Percentiles rank a stretch among this genome's conserved stretches.
These are phyloP conservation scores for Carposina sasakii DNA, from an alignment of 1,140 invertebrate species.

Conservation along the genomic window DNA sequence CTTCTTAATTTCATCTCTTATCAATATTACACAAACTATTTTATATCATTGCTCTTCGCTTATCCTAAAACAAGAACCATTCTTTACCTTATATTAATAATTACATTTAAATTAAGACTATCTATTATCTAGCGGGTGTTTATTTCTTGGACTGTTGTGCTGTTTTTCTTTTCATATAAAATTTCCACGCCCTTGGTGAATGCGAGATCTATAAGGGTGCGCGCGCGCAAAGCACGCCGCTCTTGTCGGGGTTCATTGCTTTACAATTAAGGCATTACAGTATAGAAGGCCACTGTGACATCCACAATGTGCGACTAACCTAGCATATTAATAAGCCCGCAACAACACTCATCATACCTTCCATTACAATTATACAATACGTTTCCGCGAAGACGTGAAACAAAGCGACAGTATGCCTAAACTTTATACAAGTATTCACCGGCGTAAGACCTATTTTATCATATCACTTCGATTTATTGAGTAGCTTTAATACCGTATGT, in stretches of 20 bases:
- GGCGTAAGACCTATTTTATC: no score
- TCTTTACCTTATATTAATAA: constrained; percentile 68
- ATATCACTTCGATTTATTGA: no score
- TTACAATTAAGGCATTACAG: constrained; percentile 56
- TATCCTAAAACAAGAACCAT: constrained; percentile 71
- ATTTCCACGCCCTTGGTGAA: constrained; percentile 43
- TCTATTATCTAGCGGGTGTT: constrained; percentile 68
- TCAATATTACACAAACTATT: constrained; percentile 70
- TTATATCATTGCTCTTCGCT: constrained; percentile 71
- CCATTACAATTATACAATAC: no score
- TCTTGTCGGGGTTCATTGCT: constrained; percentile 46
- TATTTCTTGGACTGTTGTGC: constrained; percentile 61
- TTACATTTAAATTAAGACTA: constrained; percentile 71
- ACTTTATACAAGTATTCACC: no score
- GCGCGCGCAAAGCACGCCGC: constrained; percentile 15
- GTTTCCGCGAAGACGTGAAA: no score
- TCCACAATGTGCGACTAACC: constrained; percentile 62
- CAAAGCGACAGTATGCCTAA: no score
- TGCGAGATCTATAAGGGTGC: no score
- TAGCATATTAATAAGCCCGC: constrained; percentile 62
- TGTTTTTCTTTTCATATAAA: constrained; percentile 45
- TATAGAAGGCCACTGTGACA: constrained; percentile 61
- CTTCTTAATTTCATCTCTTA: constrained; percentile 70
- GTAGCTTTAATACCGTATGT: no score
- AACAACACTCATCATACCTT: no score